Base-by-base conservation (phyloP, 2,797 vertebrate species). In the Australoheros facetus region DNA sequence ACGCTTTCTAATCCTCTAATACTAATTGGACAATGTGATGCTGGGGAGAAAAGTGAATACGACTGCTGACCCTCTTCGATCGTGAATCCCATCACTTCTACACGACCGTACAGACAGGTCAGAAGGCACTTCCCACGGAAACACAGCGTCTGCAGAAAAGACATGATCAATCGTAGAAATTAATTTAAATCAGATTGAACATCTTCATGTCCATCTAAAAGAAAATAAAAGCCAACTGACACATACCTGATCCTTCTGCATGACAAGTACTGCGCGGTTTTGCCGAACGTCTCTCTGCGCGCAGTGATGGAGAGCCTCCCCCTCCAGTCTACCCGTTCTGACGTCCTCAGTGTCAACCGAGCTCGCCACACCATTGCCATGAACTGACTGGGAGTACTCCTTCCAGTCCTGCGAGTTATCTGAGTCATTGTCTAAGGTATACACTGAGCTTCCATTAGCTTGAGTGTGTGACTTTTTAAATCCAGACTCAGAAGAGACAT, bases 101-200 rank as follows among this genome's bases (percentile, higher is more conserved):
- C 96, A 0, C 96, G 95, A 3, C 98, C 98, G 0, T 96, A 97
- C 14, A 99, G 92, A 86, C 97, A 99, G 1, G 96, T 97, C 91
- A 99, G 71, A n/a, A 95, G 92, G 66, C 97, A 97, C 51, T 96
- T 96, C 2, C 98, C 98, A 0, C 95, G 94, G 72, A 99, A 98
- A 73, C 96, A 96, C 89, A 98, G 92, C 5, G 83, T 91, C 98
- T 99, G 90, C 28, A 85, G 73, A 57, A 54, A 30, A 88, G 5
- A 1, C 42, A 19, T 3, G 8, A 9, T 73, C 9, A 71, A 53
- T 57, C 2, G 34, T 0, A 62, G 7, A 84, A 54, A 77, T 48
- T 19, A 51, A 51, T 0, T 69, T 16, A 51, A 11, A 19, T 30
- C 2, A 16, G 6, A 28, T n/a, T 14, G 26, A 17, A 60, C 1